Base-by-base conservation (phyloP, 1,140 invertebrate genomes). In the Gryon sp. region DNA sequence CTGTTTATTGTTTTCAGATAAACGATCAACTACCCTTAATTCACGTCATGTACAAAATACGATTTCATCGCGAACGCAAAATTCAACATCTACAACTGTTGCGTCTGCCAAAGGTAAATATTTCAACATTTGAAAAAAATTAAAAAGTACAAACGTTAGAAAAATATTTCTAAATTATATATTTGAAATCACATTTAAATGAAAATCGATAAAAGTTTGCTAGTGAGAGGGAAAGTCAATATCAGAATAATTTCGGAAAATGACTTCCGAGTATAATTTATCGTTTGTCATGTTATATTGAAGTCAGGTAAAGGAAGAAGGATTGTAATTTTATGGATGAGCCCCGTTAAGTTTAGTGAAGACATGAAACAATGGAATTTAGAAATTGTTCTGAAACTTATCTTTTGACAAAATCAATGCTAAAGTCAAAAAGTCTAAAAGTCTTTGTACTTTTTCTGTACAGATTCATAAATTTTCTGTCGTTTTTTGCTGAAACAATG, bases 41-140 rank as follows among this genome's bases (percentile, higher is more conserved):
- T 36, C 55, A 4, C 24, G 66, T 14, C 46, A 70, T 53, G 34
- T 7, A 9, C 63, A 68, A 15, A 36, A 46, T 11, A 57, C 46
- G 11, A 14, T 52, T 22, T 18, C 41, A 0, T 32, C 62, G n/a
- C 46, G 53, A 43, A 40, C 53, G 5, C 34, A 70, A 18, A 69
- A 59, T 8, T 9, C 38, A n/a, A 11, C 53, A 24, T 32, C 30
- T 34, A 36, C n/a, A n/a, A n/a, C 65, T 11, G 32, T 59, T 24
- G 28, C 38, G 34, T 18, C 65, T 18, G 36, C 18, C 26, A 60
- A 70, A 70, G 66, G 66, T 60, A 70, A 70, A 48, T 32, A 32
- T 48, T 30, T n/a, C n/a, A n/a, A n/a, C n/a, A n/a, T n/a, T n/a
- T n/a, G n/a, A n/a, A n/a, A n/a, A n/a, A n/a, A n/a, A n/a, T n/a